Percentiles rank a stretch among this genome's conserved stretches.
Conservation (phyloP, 2,113 vertebrate genomes). For the Lophotis ruficrista region DNA sequence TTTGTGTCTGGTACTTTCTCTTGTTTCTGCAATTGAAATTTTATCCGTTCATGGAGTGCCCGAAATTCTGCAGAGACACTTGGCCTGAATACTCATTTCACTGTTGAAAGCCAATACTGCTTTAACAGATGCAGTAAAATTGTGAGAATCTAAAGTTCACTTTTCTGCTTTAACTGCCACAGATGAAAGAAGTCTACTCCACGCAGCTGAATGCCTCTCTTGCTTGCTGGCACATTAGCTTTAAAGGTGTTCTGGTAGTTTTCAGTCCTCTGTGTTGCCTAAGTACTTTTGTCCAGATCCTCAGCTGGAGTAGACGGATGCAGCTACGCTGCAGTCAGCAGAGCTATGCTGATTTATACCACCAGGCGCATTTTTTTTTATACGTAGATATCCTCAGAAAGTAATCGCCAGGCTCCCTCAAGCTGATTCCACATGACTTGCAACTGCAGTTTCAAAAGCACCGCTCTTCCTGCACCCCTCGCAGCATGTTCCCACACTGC, state of each 20-base stretch:
- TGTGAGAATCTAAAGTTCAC: slow-evolving; percentile 47
- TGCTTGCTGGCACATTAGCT: slow-evolving; percentile 2
- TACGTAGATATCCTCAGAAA: slow-evolving; percentile 12
- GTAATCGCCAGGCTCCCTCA: slow-evolving; percentile 58
- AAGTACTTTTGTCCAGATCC: slow-evolving; percentile 14
- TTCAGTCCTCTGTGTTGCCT: slow-evolving; percentile 10
- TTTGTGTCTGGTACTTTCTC: slow-evolving; percentile 61
- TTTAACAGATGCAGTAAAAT: slow-evolving; percentile 68
- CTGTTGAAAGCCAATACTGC: slow-evolving; percentile 59
- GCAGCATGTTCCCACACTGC: fast-evolving
- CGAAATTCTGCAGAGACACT: slow-evolving; percentile 66
- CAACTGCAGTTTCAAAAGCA: neutral
- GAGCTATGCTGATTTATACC: slow-evolving; percentile 30
- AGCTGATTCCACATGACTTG: slow-evolving; percentile 40
- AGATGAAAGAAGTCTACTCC: slow-evolving; percentile 47
- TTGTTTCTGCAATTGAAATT: slow-evolving; percentile 63
- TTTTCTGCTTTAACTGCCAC: slow-evolving; percentile 40
- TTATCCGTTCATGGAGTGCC: slow-evolving; percentile 43
- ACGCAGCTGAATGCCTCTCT: neutral
- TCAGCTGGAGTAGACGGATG: slow-evolving; percentile 9
- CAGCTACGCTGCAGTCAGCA: slow-evolving; percentile 4
- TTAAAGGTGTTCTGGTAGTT: slow-evolving; percentile 64
- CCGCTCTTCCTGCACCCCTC: neutral
- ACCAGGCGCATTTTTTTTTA: neutral
- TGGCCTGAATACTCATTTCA: slow-evolving; percentile 51